Evolutionary conservation across 2,797 vertebrate species (phyloP).

Genomic region (Myotis vivesi): DNA sequence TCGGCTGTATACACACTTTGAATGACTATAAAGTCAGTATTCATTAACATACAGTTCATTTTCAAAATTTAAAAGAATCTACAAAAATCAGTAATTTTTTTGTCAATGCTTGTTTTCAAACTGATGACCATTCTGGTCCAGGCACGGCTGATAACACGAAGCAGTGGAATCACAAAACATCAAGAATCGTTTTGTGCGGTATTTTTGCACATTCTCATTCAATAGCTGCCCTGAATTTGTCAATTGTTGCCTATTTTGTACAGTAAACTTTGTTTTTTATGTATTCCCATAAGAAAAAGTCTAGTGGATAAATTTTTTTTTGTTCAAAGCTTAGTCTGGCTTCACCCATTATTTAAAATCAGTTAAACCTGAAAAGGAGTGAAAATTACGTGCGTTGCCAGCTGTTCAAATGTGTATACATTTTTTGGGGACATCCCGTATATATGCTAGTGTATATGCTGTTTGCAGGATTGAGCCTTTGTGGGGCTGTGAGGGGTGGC

Average conservation of each 20-base stretch:
- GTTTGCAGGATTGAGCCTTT: conserved; percentile 50
- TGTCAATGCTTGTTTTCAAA: background rate
- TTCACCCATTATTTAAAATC: background rate
- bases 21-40: background rate
- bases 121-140: background rate
- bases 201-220: background rate
- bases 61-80: background rate
- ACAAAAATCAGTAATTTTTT: background rate
- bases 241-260: background rate
- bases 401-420: background rate
- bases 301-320: background rate
- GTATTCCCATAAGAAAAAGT: background rate
- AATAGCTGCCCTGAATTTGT: background rate
- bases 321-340: background rate
- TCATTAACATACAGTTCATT: background rate
- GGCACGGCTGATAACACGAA: background rate
- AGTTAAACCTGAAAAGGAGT: background rate
- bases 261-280: background rate
- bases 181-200: background rate
- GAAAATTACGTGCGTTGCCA: background rate
- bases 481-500: conserved; percentile 1
- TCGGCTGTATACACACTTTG: background rate
- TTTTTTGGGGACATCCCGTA: background rate
- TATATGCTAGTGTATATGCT: background rate
- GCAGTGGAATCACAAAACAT: background rate